These are phyloP conservation scores for Volucella bombylans DNA, from an alignment of 2,888 invertebrate species.

Conservation along the genomic window DNA sequence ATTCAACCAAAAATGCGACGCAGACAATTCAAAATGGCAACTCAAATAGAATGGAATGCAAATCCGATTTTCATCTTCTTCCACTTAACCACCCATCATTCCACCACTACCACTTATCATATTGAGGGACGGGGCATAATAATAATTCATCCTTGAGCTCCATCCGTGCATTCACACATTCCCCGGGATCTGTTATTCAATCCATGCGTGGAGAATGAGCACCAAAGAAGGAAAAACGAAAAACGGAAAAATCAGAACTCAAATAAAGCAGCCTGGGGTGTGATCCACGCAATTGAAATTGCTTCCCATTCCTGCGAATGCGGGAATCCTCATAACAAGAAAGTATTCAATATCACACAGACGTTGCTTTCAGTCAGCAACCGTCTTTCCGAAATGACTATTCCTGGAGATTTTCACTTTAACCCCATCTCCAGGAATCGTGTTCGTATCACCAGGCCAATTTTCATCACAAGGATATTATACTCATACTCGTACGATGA, in stretches of 20 bases:
- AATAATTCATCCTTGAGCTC: constrained; percentile 29
- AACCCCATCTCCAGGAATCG: neutral
- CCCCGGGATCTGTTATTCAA: constrained; percentile 32
- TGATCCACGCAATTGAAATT: constrained; percentile 29
- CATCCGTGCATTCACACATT: neutral
- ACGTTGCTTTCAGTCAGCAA: neutral
- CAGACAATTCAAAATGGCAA: constrained; percentile 31
- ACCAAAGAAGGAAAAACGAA: neutral
- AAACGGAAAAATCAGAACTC: neutral
- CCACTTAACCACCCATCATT: too few relatives aligned
- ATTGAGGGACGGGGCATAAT: neutral
- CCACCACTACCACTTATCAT: too few relatives aligned
- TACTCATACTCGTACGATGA: constrained; percentile 15
- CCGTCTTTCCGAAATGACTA: neutral
- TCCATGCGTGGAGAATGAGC: constrained; percentile 23
- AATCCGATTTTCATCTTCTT: constrained; percentile 25
- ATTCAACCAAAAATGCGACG: neutral
- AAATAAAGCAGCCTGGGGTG: neutral
- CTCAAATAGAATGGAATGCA: constrained; percentile 35
- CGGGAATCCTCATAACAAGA: constrained; percentile 39
- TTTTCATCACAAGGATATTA: constrained; percentile 20
- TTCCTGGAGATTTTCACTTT: neutral
- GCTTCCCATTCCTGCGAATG: constrained; percentile 21
- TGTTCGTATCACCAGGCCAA: constrained; percentile 1
- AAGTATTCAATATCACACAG: constrained; percentile 29